A percentile compares a stretch with the other conserved stretches of the same genome.
Evolutionary conservation across 2,113 vertebrate genomes (phyloP).

Genomic region (Pandion haliaetus): DNA sequence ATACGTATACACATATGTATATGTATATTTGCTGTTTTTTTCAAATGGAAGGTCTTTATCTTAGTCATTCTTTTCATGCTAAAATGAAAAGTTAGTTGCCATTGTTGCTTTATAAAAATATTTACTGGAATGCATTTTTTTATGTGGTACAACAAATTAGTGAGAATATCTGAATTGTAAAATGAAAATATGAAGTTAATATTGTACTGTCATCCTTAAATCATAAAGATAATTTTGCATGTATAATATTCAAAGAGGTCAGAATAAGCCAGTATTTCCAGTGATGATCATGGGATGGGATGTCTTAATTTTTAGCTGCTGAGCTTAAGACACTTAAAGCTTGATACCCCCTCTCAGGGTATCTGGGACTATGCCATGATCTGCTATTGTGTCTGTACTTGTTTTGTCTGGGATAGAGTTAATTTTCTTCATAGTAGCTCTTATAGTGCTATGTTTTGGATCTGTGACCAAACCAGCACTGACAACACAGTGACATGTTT

Average conservation of each 20-base stretch:
- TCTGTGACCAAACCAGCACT: no score
- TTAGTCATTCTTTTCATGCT: background rate
- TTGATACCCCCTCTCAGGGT: background rate
- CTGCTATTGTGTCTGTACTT: background rate
- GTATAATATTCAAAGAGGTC: background rate
- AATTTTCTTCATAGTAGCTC: background rate
- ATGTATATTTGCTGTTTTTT: background rate
- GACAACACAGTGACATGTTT: no score
- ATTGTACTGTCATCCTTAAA: background rate
- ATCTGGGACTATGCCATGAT: background rate
- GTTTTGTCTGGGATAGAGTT: background rate
- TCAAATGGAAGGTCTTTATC: background rate
- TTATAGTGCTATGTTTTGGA: rapidly evolving
- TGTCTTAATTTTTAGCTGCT: background rate
- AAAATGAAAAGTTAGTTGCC: background rate
- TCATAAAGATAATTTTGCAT: background rate
- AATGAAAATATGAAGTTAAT: background rate
- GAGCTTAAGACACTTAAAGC: background rate
- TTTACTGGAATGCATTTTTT: background rate
- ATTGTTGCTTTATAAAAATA: background rate
- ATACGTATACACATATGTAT: rapidly evolving
- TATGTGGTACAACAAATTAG: background rate
- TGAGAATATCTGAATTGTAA: background rate
- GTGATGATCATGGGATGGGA: background rate
- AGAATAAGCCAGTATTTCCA: background rate